phyloP scores from a whole-genome alignment of 2,888 invertebrate species.

The Polymixis lichenea region DNA sequence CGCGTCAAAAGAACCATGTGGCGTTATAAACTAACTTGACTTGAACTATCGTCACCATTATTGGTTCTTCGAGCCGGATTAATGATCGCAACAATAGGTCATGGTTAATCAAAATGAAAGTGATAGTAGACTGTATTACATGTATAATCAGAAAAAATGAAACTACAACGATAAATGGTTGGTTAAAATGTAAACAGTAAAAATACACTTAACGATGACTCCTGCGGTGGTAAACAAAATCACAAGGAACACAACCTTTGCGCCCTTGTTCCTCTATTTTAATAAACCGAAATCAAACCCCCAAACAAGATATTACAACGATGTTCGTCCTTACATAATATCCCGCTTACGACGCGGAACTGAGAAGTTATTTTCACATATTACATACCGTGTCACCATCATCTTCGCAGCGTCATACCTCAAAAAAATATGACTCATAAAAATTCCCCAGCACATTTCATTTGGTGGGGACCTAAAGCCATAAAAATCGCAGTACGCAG shows the following conservation, averaged over 20 bases:
- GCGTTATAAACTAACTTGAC: neutral
- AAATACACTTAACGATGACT: neutral
- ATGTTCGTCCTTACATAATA: neutral
- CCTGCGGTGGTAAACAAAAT: neutral
- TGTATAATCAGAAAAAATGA: too few relatives aligned
- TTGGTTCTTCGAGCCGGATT: too few relatives aligned
- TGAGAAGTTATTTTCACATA: conserved; percentile 38
- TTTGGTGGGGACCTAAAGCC: conserved; percentile 31
- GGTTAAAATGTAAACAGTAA: too few relatives aligned
- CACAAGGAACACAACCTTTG: neutral
- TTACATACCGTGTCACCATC: conserved; percentile 46
- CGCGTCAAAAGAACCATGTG: neutral
- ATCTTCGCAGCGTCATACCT: conserved; percentile 36
- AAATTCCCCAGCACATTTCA: conserved; percentile 55
- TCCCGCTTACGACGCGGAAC: conserved; percentile 17
- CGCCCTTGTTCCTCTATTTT: neutral
- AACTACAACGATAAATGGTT: too few relatives aligned
- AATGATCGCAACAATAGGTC: too few relatives aligned
- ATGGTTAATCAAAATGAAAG: too few relatives aligned
- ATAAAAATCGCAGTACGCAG: conserved; percentile 58
- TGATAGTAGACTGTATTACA: too few relatives aligned
- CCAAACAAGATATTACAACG: conserved; percentile 16
- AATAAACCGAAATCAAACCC: conserved; percentile 18
- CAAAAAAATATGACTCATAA: conserved; percentile 59
- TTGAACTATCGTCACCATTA: too few relatives aligned